Percentiles rank a stretch among this genome's conserved stretches.
These are phyloP conservation scores for Venustaconcha ellipsiformis DNA, from an alignment of 1,140 invertebrate species.

Conservation along the genomic window DNA sequence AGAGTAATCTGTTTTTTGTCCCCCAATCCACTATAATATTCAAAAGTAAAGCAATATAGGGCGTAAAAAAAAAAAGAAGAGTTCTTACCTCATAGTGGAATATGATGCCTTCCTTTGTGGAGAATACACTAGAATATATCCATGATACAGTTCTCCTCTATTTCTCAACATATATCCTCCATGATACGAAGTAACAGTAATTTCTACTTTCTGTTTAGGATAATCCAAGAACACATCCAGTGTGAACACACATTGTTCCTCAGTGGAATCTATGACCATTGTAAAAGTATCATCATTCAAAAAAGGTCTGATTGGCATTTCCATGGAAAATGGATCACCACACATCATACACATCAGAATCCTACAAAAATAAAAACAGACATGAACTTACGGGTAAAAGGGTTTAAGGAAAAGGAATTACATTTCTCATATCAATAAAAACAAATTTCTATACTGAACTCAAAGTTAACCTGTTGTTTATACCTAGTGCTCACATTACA, in stretches of 20 bases:
- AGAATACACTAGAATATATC: conserved; percentile 96
- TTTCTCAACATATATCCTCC: conserved; percentile 75
- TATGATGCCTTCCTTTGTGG: conserved; percentile 95
- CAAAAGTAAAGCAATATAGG: neutral
- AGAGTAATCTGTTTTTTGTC: too few species aligned
- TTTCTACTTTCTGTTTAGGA: conserved; percentile 86
- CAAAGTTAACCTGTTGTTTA: too few species aligned
- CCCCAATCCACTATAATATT: too few species aligned
- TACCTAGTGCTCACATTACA: too few species aligned
- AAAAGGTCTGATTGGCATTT: conserved; percentile 89
- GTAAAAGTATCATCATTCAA: conserved; percentile 89
- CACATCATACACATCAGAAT: conserved; percentile 98
- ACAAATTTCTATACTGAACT: too few species aligned
- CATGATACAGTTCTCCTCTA: conserved; percentile 78
- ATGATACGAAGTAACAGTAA: conserved; percentile 95
- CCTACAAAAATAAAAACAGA: conserved; percentile 47
- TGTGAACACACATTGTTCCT: conserved; percentile 61
- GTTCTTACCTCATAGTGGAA: conserved; percentile 88
- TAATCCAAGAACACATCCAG: conserved; percentile 78
- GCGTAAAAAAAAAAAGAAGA: neutral
- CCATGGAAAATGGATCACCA: conserved; percentile 92
- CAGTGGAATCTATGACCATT: conserved; percentile 76
- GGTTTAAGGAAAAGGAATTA: too few species aligned
- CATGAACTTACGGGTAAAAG: neutral
- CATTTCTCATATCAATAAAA: too few species aligned